Evolutionary conservation across 2,888 invertebrate genomes (phyloP).

Genomic region (Ceriagrion tenellum): DNA sequence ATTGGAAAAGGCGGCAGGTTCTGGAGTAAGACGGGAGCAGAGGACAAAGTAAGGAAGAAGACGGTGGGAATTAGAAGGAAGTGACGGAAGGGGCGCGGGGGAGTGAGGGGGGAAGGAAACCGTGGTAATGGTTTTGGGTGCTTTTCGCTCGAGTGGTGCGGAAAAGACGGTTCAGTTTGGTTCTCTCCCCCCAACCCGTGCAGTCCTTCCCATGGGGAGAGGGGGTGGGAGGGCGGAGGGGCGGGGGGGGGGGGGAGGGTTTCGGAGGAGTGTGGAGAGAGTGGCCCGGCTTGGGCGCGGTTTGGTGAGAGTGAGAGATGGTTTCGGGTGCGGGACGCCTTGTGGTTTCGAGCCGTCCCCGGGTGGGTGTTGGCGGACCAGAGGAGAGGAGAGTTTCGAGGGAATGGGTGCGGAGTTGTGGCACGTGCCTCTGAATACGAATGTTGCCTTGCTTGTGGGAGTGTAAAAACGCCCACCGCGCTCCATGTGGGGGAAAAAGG

Average conservation of each 20-base stretch:
- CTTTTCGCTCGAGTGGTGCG: neutral
- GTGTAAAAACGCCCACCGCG: neutral
- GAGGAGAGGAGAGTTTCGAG: too few species aligned
- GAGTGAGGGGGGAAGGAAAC: neutral
- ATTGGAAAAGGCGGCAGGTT: too few species aligned
- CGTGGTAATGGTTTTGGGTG: neutral
- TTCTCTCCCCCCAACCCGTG: neutral
- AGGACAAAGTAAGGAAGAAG: too few species aligned
- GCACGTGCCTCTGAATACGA: slow-evolving; percentile 2
- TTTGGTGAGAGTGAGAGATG: too few species aligned
- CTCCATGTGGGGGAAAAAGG: neutral
- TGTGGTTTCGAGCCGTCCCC: too few species aligned
- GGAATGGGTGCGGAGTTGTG: neutral
- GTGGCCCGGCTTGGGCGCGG: too few species aligned
- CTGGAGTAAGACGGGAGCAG: too few species aligned
- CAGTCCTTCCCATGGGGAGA: neutral
- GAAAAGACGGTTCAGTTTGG: neutral
- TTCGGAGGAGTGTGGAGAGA: neutral
- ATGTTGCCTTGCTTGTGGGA: neutral
- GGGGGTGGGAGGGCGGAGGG: neutral
- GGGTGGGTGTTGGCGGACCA: too few species aligned
- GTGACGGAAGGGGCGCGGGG: too few species aligned
- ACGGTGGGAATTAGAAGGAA: neutral
- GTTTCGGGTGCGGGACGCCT: too few species aligned
- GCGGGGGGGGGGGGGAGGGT: neutral